These are phyloP conservation scores for Pterophyllum scalare DNA, from an alignment of 2,113 vertebrate genomes.

Conservation along the genomic window DNA sequence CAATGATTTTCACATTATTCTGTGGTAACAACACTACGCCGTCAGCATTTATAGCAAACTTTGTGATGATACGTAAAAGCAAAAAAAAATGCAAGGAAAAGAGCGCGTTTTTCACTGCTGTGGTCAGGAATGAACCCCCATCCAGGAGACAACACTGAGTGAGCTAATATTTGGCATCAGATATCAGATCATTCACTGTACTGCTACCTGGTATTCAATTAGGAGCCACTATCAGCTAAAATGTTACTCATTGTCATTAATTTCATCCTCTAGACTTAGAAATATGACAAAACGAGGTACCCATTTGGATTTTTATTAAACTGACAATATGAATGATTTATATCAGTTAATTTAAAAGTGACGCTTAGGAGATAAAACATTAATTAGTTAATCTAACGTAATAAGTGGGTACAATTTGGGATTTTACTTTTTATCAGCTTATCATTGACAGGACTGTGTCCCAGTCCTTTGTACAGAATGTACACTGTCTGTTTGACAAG, in stretches of 20 bases:
- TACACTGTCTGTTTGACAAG: not conserved
- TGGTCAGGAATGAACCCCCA: not conserved
- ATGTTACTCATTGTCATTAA: conserved; percentile 21
- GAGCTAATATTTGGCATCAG: not conserved
- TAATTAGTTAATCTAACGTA: conserved; percentile 6
- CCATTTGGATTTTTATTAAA: not conserved
- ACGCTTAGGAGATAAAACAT: not conserved
- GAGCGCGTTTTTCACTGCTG: not conserved
- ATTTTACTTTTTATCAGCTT: not conserved
- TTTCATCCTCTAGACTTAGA: not conserved
- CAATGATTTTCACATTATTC: not conserved
- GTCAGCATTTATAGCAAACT: not conserved
- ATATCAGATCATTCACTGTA: not conserved
- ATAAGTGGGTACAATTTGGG: not conserved
- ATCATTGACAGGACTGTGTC: not conserved
- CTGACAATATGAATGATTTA: conserved; percentile 17
- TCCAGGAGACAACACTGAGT: not conserved
- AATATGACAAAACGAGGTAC: not conserved
- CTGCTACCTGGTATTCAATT: conserved; percentile 6
- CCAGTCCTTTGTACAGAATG: not conserved
- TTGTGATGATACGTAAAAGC: not conserved
- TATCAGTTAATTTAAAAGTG: conserved; percentile 10
- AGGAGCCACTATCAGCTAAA: not conserved
- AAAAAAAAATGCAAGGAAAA: not conserved
- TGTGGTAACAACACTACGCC: no score